phyloP scores from a whole-genome alignment of 2,113 vertebrate genomes.

The Ochotona curzoniae region DNA sequence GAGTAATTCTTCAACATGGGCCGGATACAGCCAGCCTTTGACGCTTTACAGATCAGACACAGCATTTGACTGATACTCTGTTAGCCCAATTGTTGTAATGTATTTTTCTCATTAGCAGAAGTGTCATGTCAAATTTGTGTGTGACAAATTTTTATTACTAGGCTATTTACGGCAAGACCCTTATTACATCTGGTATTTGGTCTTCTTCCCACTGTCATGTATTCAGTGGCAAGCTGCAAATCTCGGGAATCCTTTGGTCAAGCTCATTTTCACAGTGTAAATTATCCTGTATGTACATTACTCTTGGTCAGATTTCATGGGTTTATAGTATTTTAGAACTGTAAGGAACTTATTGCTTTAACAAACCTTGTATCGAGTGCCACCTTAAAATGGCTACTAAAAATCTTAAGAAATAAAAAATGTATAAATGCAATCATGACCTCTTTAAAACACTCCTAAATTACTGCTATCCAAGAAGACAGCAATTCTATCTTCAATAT shows the following conservation, averaged over 20 bases:
- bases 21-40: neutral
- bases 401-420: constrained; percentile 7
- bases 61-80: neutral
- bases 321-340: neutral
- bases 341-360: neutral
- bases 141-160: neutral
- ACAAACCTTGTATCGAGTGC: neutral
- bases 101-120: constrained; percentile 38
- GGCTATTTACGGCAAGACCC: neutral
- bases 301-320: neutral
- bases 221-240: neutral
- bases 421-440: neutral
- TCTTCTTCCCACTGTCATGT: neutral
- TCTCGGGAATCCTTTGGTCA: neutral
- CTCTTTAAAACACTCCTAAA: constrained; percentile 25
- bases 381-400: neutral
- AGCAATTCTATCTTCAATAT: neutral
- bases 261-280: neutral
- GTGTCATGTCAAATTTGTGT: constrained; percentile 2
- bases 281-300: neutral
- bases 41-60: constrained; percentile 24
- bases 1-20: neutral
- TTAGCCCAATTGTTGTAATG: neutral
- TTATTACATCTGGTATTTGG: neutral
- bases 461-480: neutral